A percentile compares a stretch with the other conserved stretches of the same genome.
Evolutionary conservation across 2,888 invertebrate genomes (phyloP).

Genomic region (Ctena decussata): DNA sequence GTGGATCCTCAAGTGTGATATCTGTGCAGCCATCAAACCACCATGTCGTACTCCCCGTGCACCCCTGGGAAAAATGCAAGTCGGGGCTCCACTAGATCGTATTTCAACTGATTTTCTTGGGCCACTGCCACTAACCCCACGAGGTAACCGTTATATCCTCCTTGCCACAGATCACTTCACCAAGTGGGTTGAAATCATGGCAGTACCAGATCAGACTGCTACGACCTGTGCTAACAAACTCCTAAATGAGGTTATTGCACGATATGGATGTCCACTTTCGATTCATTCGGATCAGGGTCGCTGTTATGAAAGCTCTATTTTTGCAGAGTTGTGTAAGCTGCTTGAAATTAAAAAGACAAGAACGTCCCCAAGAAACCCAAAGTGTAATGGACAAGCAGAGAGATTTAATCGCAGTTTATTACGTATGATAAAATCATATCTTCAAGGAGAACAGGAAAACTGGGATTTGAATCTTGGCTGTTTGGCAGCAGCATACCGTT

Average conservation of each 20-base stretch:
- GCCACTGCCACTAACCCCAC: neutral
- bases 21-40: neutral
- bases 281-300: neutral
- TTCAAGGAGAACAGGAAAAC: conserved; percentile 22
- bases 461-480: conserved; percentile 25
- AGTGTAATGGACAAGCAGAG: neutral
- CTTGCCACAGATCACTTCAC: neutral
- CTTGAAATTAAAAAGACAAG: neutral
- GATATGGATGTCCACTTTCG: neutral
- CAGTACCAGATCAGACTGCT: neutral
- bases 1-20: neutral
- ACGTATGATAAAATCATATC: conserved; percentile 6
- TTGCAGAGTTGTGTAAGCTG: neutral
- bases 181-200: neutral
- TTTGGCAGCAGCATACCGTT: conserved; percentile 26
- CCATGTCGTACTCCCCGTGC: neutral
- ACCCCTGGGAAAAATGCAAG: neutral
- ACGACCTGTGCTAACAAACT: neutral
- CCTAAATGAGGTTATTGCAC: neutral
- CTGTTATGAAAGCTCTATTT: neutral
- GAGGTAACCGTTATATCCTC: neutral
- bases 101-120: neutral
- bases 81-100: neutral
- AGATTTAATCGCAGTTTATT: neutral
- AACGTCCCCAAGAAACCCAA: neutral